Conservation (phyloP, 2,888 invertebrate genomes). For the Actias luna region DNA sequence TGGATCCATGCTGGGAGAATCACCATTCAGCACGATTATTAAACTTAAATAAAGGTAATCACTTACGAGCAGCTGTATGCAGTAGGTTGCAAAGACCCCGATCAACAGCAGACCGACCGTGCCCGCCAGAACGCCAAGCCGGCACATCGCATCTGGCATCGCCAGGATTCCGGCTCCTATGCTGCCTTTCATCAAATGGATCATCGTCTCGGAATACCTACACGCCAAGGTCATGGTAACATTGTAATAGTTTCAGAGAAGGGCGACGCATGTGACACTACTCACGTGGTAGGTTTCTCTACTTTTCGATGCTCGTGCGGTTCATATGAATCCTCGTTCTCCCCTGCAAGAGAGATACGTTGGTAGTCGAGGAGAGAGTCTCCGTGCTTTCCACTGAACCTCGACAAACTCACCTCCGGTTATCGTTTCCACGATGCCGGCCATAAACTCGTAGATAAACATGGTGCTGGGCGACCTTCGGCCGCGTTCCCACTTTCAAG, state of each 20-base stretch:
- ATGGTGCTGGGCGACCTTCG: conserved; percentile 25
- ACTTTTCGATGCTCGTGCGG: conserved; percentile 86
- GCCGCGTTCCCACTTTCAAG: neutral
- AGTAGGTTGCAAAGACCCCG: conserved; percentile 86
- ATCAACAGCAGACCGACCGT: conserved; percentile 82
- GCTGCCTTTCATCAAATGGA: conserved; percentile 95
- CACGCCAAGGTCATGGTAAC: conserved; percentile 21
- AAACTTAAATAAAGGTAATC: neutral
- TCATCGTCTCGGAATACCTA: conserved; percentile 92
- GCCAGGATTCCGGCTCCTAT: conserved; percentile 97
- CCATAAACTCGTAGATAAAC: conserved; percentile 53
- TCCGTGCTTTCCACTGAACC: neutral
- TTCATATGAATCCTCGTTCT: conserved; percentile 77
- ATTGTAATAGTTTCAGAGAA: neutral
- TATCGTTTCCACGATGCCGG: conserved; percentile 43
- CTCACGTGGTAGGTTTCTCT: conserved; percentile 88
- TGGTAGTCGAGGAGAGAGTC: neutral
- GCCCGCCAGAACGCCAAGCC: conserved; percentile 83
- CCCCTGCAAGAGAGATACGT: conserved; percentile 27
- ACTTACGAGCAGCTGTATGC: conserved; percentile 86
- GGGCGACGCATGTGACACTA: conserved; percentile 23
- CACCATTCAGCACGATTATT: neutral
- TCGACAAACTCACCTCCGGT: conserved; percentile 31
- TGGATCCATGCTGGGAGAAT: neutral
- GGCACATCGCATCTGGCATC: conserved; percentile 85